Conservation (phyloP, 2,888 invertebrate genomes). For the Imbricaverruca yamaguchii region DNA sequence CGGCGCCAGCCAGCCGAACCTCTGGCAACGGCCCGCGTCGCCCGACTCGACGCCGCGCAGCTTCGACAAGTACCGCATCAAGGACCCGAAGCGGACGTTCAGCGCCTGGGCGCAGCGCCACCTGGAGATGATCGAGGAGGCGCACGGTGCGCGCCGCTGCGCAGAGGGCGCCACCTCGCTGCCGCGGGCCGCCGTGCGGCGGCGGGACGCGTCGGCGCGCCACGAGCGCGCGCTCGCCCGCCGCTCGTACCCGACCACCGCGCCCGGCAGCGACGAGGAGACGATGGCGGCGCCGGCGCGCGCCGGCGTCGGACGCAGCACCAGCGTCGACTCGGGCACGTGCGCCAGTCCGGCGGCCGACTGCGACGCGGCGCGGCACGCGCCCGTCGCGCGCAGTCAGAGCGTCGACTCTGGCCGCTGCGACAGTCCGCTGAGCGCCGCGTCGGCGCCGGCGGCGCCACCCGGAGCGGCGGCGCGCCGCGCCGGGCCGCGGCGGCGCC, state of each 20-base stretch:
- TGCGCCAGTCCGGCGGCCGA: background rate
- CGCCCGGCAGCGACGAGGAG: constrained; percentile 1
- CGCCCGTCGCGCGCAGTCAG: background rate
- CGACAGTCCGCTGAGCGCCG: background rate
- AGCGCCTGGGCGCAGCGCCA: constrained; percentile 18
- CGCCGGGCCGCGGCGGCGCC: background rate
- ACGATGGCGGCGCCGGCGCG: background rate
- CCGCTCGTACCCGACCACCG: constrained; percentile 4
- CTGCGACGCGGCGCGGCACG: background rate
- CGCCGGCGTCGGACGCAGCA: background rate
- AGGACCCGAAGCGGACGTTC: background rate
- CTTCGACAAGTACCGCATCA: background rate
- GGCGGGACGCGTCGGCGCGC: constrained; percentile 13
- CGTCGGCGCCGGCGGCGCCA: background rate
- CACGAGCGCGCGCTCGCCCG: background rate
- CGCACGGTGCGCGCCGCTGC: background rate
- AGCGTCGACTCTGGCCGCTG: constrained; percentile 19
- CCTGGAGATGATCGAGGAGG: constrained; percentile 14
- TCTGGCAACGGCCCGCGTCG: background rate
- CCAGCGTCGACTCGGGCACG: constrained; percentile 13
- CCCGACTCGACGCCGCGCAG: background rate
- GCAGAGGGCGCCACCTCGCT: constrained; percentile 5
- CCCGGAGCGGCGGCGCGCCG: background rate
- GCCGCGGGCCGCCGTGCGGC: background rate
- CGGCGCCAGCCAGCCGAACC: constrained; percentile 2